Conservation (phyloP, 2,888 invertebrate species). For the Bembecia ichneumoniformis region DNA sequence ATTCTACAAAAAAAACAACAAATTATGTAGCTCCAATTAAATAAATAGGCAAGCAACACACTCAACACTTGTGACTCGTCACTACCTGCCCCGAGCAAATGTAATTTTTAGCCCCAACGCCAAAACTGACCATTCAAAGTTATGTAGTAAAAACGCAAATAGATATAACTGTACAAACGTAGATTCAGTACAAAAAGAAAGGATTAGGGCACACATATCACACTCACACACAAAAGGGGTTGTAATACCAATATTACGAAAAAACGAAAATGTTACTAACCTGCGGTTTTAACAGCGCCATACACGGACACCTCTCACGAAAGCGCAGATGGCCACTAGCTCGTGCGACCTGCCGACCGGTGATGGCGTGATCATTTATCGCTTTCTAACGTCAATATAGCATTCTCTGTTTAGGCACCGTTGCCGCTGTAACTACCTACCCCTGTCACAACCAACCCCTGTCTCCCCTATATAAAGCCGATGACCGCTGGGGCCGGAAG, state of each 20-base stretch:
- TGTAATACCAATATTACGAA: background rate
- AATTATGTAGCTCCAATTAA: background rate
- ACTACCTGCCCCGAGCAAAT: slow-evolving; percentile 2
- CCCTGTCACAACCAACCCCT: slow-evolving; percentile 5
- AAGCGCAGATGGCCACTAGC: background rate
- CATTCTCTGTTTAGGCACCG: too few relatives aligned
- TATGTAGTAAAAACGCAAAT: slow-evolving; percentile 1
- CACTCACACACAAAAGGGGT: background rate
- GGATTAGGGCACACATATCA: too few relatives aligned
- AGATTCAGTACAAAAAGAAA: too few relatives aligned
- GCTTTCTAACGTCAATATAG: too few relatives aligned
- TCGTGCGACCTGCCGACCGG: background rate
- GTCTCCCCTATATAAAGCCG: slow-evolving; percentile 5
- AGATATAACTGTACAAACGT: too few relatives aligned
- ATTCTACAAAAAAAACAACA: slow-evolving; percentile 2
- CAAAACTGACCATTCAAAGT: slow-evolving; percentile 3
- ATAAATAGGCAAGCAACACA: background rate
- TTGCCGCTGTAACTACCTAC: slow-evolving; percentile 6
- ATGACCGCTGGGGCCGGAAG: too few relatives aligned
- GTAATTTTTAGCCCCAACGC: too few relatives aligned
- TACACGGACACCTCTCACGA: slow-evolving; percentile 1
- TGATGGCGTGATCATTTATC: background rate
- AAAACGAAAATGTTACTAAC: slow-evolving; percentile 1
- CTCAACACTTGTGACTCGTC: background rate
- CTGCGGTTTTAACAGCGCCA: background rate